Evolutionary conservation across 2,113 vertebrate genomes (phyloP).

Genomic region (Passer domesticus): DNA sequence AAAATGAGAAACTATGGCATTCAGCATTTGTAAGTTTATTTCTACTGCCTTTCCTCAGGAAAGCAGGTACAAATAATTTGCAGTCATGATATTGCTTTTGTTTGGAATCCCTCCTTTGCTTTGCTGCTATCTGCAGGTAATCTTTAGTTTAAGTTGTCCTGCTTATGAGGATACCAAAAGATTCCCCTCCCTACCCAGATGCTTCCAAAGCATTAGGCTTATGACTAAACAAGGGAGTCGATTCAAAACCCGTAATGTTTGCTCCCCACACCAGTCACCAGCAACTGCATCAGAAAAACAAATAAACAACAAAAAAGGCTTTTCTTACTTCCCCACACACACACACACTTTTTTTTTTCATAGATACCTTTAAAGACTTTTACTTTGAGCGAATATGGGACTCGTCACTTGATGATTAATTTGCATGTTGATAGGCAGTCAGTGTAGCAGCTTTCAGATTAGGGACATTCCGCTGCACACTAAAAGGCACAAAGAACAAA

Average conservation of each 20-base stretch:
- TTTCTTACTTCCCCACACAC: neutral
- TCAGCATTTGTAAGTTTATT: conserved; percentile 22
- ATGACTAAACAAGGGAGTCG: neutral
- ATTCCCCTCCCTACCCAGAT: neutral
- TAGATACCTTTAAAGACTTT: conserved; percentile 70
- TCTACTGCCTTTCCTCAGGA: conserved; percentile 6
- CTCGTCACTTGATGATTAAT: conserved; percentile 78
- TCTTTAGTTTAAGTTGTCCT: neutral
- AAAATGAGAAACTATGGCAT: neutral
- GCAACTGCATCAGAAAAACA: neutral
- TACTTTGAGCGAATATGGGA: conserved; percentile 20
- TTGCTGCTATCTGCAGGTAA: neutral
- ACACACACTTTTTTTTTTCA: neutral
- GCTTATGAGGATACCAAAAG: neutral
- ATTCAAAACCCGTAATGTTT: neutral
- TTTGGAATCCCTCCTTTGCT: neutral
- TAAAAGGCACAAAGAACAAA: conserved; percentile 86
- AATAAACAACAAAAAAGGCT: neutral
- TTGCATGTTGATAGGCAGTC: conserved; percentile 84
- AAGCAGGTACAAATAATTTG: conserved; percentile 15
- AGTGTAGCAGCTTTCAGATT: conserved; percentile 82
- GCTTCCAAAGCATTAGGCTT: neutral
- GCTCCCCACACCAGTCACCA: neutral
- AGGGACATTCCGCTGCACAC: conserved; percentile 88
- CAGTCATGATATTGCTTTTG: neutral